A percentile compares a stretch with the other conserved stretches of the same genome.
Evolutionary conservation across 2,888 invertebrate genomes (phyloP).

Genomic region (Sphaeridia pumilis): DNA sequence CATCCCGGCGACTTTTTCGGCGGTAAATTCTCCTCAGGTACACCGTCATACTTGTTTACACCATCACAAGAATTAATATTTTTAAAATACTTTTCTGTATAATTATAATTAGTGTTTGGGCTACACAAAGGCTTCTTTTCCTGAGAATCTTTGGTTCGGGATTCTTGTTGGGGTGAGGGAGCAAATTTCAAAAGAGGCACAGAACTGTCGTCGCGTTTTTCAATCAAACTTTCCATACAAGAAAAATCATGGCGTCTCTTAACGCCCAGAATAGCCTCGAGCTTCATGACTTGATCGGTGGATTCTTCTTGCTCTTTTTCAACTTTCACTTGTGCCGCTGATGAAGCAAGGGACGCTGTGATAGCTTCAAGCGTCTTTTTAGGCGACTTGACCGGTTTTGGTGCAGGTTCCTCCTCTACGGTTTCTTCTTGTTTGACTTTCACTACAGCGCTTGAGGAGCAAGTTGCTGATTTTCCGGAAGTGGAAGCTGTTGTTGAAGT

Average conservation of each 20-base stretch:
- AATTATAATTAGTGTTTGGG: too few relatives aligned
- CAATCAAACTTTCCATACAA: constrained; percentile 33
- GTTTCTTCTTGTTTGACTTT: not conserved
- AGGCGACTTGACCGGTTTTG: not conserved
- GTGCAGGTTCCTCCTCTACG: too few relatives aligned
- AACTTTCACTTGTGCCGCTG: not conserved
- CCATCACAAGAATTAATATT: not conserved
- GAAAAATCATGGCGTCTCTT: constrained; percentile 30
- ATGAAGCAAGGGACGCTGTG: not conserved
- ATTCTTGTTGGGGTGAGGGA: not conserved
- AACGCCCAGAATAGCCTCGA: not conserved
- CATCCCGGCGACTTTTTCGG: too few relatives aligned
- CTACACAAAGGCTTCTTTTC: not conserved
- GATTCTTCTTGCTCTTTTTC: not conserved
- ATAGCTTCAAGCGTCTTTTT: not conserved
- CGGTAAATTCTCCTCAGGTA: not conserved
- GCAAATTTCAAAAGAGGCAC: constrained; percentile 7
- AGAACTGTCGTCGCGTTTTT: constrained; percentile 28
- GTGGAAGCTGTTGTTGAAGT: too few relatives aligned
- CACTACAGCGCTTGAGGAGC: not conserved
- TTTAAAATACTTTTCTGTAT: too few relatives aligned
- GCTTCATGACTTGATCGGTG: not conserved
- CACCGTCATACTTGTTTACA: not conserved
- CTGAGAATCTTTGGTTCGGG: not conserved
- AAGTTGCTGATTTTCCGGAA: not conserved